These are phyloP conservation scores for Nesospiza acunhae DNA, from an alignment of 2,113 vertebrate genomes.

Conservation along the genomic window DNA sequence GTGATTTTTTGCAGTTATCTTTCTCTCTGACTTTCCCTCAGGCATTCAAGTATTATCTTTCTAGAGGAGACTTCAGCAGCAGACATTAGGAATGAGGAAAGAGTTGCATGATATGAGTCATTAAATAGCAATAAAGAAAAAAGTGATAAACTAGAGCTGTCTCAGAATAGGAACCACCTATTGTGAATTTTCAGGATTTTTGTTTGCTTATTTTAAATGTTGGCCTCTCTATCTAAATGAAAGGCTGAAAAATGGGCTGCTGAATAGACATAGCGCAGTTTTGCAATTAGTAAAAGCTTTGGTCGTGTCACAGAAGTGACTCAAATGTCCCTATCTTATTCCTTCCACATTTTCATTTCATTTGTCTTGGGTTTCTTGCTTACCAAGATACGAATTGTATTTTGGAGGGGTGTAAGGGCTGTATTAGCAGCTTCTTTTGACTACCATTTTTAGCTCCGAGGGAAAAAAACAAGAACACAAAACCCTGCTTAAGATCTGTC, in stretches of 20 bases:
- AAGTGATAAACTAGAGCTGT: neutral
- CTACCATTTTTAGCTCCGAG: neutral
- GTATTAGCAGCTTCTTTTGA: neutral
- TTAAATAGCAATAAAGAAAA: conserved; percentile 47
- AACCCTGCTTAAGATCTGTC: neutral
- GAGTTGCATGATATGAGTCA: neutral
- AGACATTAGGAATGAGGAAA: conserved; percentile 9
- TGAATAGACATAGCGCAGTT: neutral
- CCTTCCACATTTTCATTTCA: neutral
- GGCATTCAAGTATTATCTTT: conserved; percentile 1
- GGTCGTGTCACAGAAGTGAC: neutral
- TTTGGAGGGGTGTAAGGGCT: neutral
- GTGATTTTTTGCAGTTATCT: neutral
- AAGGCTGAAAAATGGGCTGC: neutral
- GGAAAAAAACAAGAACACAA: neutral
- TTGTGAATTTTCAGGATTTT: neutral
- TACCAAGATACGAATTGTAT: neutral
- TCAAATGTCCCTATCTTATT: neutral
- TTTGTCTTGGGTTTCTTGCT: neutral
- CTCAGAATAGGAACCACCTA: neutral
- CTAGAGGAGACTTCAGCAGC: conserved; percentile 22
- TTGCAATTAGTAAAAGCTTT: neutral
- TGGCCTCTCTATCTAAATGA: neutral
- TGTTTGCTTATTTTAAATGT: neutral
- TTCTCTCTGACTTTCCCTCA: conserved; percentile 26